phyloP scores from a whole-genome alignment of 2,888 invertebrate genomes.

The Parnassius smintheus region DNA sequence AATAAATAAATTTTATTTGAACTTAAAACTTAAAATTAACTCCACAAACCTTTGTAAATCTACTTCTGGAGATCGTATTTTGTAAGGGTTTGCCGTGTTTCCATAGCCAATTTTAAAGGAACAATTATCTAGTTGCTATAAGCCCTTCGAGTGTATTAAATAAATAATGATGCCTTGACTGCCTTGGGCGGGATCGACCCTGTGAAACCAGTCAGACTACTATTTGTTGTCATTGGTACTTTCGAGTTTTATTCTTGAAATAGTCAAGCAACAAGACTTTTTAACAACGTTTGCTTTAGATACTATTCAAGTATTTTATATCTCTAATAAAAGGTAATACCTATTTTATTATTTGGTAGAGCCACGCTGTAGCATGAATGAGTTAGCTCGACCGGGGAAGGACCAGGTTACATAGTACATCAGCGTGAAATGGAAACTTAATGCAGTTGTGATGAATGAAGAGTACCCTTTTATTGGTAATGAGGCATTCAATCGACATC shows the following conservation, averaged over 20 bases:
- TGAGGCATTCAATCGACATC: no score
- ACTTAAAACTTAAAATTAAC: slow-evolving; percentile 18
- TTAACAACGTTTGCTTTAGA: no score
- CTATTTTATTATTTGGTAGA: no score
- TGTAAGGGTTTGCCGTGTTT: slow-evolving; percentile 33
- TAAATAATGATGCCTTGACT: slow-evolving; percentile 59
- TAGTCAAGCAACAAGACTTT: no score
- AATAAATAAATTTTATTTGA: not conserved
- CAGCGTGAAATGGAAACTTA: no score
- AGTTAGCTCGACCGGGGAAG: no score
- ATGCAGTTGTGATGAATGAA: no score
- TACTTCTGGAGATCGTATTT: slow-evolving; percentile 18
- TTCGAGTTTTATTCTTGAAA: slow-evolving; percentile 17
- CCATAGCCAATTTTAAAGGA: slow-evolving; percentile 49
- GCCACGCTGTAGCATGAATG: no score
- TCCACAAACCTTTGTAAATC: slow-evolving; percentile 24
- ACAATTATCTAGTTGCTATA: slow-evolving; percentile 68
- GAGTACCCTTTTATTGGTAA: no score
- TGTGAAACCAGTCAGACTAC: slow-evolving; percentile 50
- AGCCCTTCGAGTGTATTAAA: slow-evolving; percentile 67
- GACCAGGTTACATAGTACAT: no score
- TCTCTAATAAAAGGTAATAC: no score
- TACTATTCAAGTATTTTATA: no score
- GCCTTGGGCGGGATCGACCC: slow-evolving; percentile 47
- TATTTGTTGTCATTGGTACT: slow-evolving; percentile 25